Evolutionary conservation across 1,140 invertebrate genomes (phyloP).

Genomic region (Hesperophylax magnus): DNA sequence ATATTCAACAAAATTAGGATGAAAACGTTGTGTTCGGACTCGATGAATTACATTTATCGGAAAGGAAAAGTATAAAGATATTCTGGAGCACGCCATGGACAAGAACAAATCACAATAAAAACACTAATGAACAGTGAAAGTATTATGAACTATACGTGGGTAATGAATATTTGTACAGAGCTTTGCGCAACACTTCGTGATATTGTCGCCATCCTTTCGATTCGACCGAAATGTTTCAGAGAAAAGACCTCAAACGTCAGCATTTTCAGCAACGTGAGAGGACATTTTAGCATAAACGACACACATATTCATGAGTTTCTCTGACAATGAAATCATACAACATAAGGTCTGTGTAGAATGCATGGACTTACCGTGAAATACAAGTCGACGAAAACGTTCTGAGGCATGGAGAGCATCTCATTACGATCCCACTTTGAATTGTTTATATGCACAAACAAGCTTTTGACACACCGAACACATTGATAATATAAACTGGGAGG

Average conservation of each 20-base stretch:
- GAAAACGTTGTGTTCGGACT: neutral
- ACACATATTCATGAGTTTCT: conserved; percentile 36
- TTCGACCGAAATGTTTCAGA: neutral
- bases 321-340: conserved; percentile 30
- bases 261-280: neutral
- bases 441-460: conserved; percentile 27
- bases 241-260: neutral
- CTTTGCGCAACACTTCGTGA: conserved; percentile 25
- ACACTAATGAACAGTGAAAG: conserved; percentile 44
- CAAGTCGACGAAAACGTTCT: conserved; percentile 76
- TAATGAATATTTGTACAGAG: conserved; percentile 27
- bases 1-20: neutral
- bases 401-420: conserved; percentile 69
- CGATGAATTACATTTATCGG: neutral
- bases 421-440: conserved; percentile 63
- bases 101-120: conserved; percentile 30
- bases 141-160: conserved; percentile 15
- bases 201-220: neutral
- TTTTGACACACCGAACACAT: conserved; percentile 61
- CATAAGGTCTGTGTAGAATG: conserved; percentile 36
- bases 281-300: conserved; percentile 6
- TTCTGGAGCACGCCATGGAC: neutral
- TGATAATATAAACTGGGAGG: conserved; percentile 72
- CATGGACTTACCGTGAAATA: conserved; percentile 75
- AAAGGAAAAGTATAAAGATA: neutral